Conservation (phyloP, 2,113 vertebrate genomes). For the Microcebus griseorufus region DNA sequence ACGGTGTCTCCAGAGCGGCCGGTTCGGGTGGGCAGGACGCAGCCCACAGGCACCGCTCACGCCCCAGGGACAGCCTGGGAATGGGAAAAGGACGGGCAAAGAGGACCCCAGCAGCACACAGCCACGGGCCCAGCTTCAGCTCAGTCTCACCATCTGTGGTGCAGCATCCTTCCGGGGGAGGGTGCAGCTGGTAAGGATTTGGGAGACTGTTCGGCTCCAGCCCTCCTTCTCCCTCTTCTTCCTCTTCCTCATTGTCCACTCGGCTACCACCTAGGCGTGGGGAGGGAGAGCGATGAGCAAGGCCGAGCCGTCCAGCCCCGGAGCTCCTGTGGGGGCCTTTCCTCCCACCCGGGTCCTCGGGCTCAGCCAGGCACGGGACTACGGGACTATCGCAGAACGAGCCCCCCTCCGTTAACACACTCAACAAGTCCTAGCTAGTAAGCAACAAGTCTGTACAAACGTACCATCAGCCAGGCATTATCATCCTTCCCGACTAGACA, state of each 20-base stretch:
- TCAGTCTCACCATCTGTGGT: conserved; percentile 91
- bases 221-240: conserved; percentile 91
- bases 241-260: conserved; percentile 89
- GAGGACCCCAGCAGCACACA: fast-evolving
- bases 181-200: conserved; percentile 92
- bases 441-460: neutral
- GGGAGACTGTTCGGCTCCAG: conserved; percentile 92
- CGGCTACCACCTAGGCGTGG: conserved; percentile 82
- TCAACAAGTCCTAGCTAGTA: neutral
- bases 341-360: neutral
- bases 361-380: neutral
- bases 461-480: fast-evolving
- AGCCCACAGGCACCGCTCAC: neutral
- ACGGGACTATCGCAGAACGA: neutral
- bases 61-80: neutral
- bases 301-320: neutral
- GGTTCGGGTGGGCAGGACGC: fast-evolving
- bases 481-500: fast-evolving
- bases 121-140: neutral
- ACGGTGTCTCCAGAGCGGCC: fast-evolving
- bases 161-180: conserved; percentile 95
- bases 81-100: too few species aligned
- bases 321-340: neutral
- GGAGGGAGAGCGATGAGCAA: neutral
- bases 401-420: too few species aligned